Conservation (phyloP, 1,140 invertebrate genomes). For the Calliphora vicina region DNA sequence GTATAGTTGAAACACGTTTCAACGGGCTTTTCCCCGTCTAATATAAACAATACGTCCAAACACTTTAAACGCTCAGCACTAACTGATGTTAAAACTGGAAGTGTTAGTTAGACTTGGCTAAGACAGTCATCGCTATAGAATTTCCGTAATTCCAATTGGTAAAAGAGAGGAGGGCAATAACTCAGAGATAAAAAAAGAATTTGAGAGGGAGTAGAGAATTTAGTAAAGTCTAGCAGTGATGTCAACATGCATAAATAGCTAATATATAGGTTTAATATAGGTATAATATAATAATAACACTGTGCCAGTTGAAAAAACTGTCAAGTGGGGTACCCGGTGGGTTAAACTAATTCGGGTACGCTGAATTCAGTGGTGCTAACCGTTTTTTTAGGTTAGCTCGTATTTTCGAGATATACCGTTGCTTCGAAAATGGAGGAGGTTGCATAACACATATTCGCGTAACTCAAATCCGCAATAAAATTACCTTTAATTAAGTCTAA, state of each 20-base stretch:
- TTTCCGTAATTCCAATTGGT: constrained; percentile 38
- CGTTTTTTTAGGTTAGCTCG: too few relatives aligned
- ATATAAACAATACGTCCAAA: constrained; percentile 50
- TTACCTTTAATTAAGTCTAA: too few relatives aligned
- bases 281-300: too few relatives aligned
- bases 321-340: too few relatives aligned
- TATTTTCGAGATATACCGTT: too few relatives aligned
- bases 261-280: too few relatives aligned
- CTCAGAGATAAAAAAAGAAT: not conserved
- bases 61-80: constrained; percentile 48
- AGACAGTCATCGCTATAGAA: constrained; percentile 8
- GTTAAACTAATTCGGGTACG: too few relatives aligned
- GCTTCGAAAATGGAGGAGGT: too few relatives aligned
- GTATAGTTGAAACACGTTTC: not conserved
- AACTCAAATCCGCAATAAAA: too few relatives aligned
- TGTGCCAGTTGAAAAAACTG: too few relatives aligned
- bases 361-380: too few relatives aligned
- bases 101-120: not conserved
- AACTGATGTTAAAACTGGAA: constrained; percentile 48
- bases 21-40: not conserved
- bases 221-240: not conserved
- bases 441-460: too few relatives aligned
- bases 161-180: not conserved
- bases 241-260: not conserved
- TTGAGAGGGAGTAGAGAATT: not conserved